Evolutionary conservation across 2,797 vertebrate genomes (phyloP).

Genomic region (Esox masquinongy): DNA sequence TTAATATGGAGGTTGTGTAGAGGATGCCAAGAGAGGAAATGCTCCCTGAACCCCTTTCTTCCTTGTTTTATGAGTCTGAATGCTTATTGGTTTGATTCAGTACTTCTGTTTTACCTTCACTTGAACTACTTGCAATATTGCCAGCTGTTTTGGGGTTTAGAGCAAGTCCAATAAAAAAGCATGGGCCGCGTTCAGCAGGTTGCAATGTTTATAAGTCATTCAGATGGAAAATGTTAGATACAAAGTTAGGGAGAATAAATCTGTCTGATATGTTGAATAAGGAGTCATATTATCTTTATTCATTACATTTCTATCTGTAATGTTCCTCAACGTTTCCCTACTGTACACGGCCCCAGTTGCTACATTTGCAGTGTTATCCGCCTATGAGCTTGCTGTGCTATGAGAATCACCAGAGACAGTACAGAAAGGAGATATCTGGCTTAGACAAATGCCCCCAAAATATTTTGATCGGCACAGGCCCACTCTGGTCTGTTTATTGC

Average conservation of each 20-base stretch:
- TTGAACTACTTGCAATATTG: slow-evolving; percentile 30
- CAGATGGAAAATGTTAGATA: neutral
- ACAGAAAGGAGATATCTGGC: too few relatives aligned
- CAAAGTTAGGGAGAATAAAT: neutral
- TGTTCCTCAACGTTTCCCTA: neutral
- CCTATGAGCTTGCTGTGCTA: neutral
- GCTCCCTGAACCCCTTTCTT: slow-evolving; percentile 27
- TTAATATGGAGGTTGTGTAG: neutral
- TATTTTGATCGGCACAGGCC: too few relatives aligned
- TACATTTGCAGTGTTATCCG: slow-evolving; percentile 5
- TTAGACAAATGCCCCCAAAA: too few relatives aligned
- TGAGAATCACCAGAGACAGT: neutral
- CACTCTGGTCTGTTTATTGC: too few relatives aligned
- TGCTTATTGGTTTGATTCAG: neutral
- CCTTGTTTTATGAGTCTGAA: slow-evolving; percentile 22
- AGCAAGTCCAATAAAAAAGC: neutral
- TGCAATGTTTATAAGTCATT: neutral
- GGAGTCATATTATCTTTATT: neutral
- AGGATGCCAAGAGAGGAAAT: slow-evolving; percentile 24
- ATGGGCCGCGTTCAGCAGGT: neutral
- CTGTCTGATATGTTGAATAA: neutral
- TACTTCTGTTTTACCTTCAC: slow-evolving; percentile 13
- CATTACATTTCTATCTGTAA: neutral
- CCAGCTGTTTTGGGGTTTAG: slow-evolving; percentile 39
- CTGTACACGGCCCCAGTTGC: neutral